Evolutionary conservation across 1,140 invertebrate genomes (phyloP).

Genomic region (Oncopodura yosiiana): DNA sequence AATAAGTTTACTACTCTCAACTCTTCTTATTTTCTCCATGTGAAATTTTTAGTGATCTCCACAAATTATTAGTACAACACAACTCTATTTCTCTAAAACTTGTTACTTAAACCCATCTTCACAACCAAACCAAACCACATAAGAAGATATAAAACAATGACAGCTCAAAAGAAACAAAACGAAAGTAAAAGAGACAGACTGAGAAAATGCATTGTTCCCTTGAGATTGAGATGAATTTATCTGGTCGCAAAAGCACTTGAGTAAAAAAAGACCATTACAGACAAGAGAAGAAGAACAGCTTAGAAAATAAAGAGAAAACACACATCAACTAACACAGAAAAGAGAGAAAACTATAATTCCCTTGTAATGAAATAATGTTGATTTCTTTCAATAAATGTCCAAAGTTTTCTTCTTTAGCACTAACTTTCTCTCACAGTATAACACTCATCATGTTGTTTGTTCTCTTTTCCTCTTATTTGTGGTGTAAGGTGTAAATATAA

Average conservation of each 20-base stretch:
- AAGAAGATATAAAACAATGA: too few relatives aligned
- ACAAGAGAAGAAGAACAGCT: background rate
- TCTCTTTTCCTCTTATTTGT: too few relatives aligned
- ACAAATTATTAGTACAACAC: too few relatives aligned
- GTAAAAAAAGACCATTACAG: background rate
- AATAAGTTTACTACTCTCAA: too few relatives aligned
- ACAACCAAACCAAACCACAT: too few relatives aligned
- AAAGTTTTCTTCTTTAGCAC: background rate
- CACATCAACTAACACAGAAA: background rate
- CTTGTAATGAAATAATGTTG: conserved; percentile 4
- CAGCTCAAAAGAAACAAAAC: background rate
- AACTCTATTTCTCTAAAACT: too few relatives aligned
- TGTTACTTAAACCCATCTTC: too few relatives aligned
- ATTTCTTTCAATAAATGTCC: conserved; percentile 1
- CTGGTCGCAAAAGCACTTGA: background rate
- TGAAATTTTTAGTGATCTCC: too few relatives aligned
- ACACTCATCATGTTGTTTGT: too few relatives aligned
- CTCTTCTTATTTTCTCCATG: too few relatives aligned
- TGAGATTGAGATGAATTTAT: conserved; percentile 15
- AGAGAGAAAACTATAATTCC: background rate
- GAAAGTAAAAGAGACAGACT: background rate
- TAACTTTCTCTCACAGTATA: too few relatives aligned
- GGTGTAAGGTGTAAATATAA: too few relatives aligned
- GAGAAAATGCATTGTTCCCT: conserved; percentile 7
- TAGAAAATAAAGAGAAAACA: background rate